Base-by-base conservation (phyloP, 2,797 vertebrate genomes). In the Emydoidea blandingii region DNA sequence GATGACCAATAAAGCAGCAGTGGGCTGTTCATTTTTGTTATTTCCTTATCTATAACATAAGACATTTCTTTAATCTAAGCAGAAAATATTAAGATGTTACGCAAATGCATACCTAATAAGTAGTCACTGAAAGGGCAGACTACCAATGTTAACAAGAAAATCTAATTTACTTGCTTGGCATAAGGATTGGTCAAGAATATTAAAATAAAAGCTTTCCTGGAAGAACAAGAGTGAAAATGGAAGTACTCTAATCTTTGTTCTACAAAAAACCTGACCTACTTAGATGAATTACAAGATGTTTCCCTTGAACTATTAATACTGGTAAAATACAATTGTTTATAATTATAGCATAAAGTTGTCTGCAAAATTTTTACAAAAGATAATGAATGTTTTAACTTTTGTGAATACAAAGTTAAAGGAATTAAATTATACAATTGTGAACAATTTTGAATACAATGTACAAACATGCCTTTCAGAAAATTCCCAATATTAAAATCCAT, bases 201-300 rank as follows among this genome's bases (percentile, higher is more conserved):
- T 98, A 98, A 97, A 94, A 95, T 85, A 91, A 98, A 98, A 98
- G 98, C 98, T 98, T 98, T 97, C 83, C 59, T 97, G 97, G 98
- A 98, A 97, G 98, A 98, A 98, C 98, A 98, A 98, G 98, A 98
- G 87, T 83, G 62, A 95, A 96, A 95, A 97, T 90, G 91, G 95
- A 98, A 99, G 98, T 92, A 96, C 86, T 98, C 97, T 99, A 99
- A 99, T 99, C 99, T 98, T 98, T 85, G 97, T 98, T 98, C 97
- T 87, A 96, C 96, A 97, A 98, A 96, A 97, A 97, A 91, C 65
- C 72, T 99, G 99, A 99, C 99, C 99, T 98, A 99, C 97, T 99
- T 97, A 99, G 95, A 97, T 49, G 93, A 94, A 97, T 90, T 88
- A 91, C 78, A 93, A 90, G 93, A 96, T 31, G 92, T 89, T 81